Conservation (phyloP, 2,113 vertebrate genomes). For the Calidris pygmaea region DNA sequence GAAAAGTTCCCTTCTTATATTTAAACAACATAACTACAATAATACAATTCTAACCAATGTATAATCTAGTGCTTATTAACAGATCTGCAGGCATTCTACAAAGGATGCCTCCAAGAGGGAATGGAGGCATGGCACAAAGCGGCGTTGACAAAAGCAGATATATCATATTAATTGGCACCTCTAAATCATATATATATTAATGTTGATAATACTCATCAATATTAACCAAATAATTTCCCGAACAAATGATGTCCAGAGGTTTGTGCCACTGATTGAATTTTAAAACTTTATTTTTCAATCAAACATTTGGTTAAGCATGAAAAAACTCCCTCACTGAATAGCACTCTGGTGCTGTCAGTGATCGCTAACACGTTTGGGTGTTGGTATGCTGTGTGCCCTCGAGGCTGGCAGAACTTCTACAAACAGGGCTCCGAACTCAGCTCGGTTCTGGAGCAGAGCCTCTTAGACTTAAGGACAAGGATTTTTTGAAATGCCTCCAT, state of each 20-base stretch:
- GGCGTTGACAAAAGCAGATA: neutral
- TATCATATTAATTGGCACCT: neutral
- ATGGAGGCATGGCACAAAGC: neutral
- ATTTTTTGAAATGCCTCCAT: neutral
- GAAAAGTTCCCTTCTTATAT: neutral
- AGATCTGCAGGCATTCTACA: neutral
- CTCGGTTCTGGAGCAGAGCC: neutral
- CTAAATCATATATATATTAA: neutral
- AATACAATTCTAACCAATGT: neutral
- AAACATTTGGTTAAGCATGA: neutral
- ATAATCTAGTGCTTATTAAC: neutral
- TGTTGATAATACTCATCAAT: neutral
- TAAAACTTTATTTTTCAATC: neutral
- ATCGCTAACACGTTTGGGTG: neutral
- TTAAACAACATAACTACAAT: neutral
- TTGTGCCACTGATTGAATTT: neutral
- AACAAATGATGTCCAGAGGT: neutral
- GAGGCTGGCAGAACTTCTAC: neutral
- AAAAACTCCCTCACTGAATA: neutral
- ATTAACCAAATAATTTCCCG: neutral
- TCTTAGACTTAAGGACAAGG: neutral
- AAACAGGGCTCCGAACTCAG: neutral
- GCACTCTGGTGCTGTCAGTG: neutral
- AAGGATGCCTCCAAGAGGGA: neutral
- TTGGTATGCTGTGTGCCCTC: neutral